Evolutionary conservation across 2,888 invertebrate species (phyloP).

Genomic region (Hermaeophaga mercurialis): DNA sequence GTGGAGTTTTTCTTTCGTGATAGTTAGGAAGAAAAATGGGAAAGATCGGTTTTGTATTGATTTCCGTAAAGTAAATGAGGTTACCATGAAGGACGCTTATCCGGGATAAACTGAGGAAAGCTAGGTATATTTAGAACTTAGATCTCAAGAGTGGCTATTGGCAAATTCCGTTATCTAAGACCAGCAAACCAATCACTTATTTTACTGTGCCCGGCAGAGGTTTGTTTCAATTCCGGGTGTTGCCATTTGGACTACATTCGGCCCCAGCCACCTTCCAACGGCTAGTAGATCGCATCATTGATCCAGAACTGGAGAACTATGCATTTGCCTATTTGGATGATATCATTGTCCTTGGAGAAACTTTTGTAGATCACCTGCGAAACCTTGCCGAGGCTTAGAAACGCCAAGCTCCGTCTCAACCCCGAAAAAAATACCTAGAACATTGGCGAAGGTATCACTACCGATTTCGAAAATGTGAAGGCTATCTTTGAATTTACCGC

Average conservation of each 20-base stretch:
- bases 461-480: conserved; percentile 7
- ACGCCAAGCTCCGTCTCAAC: background rate
- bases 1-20: background rate
- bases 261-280: background rate
- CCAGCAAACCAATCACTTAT: background rate
- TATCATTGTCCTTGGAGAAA: background rate
- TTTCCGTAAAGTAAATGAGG: background rate
- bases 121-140: background rate
- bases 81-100: background rate
- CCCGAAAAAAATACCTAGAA: background rate
- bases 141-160: background rate
- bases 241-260: background rate
- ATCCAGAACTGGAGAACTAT: background rate
- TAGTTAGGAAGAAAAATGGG: background rate
- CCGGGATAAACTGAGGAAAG: background rate
- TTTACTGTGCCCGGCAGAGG: background rate
- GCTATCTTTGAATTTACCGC: conserved; percentile 3
- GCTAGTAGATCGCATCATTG: background rate
- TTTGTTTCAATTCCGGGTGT: background rate
- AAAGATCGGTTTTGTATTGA: background rate
- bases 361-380: background rate
- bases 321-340: background rate
- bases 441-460: background rate
- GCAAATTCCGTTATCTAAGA: background rate
- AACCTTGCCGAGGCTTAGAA: background rate